phyloP scores from a whole-genome alignment of 2,797 vertebrate species.

The Nannoperca obscura region DNA sequence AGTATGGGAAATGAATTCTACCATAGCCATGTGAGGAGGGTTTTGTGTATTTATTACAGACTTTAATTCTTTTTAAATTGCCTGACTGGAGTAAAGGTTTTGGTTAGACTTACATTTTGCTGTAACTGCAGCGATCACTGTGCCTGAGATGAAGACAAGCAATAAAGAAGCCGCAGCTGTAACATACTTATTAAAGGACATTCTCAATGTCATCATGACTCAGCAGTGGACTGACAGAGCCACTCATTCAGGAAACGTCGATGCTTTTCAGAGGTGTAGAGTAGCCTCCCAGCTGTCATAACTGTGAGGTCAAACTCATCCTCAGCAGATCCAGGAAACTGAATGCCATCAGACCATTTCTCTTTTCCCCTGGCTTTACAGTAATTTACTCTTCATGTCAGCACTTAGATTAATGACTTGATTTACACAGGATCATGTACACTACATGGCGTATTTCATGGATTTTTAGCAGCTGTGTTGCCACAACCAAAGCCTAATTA shows the following conservation, averaged over 20 bases:
- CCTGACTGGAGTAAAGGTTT: slow-evolving; percentile 44
- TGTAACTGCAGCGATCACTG: slow-evolving; percentile 33
- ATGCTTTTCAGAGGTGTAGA: slow-evolving; percentile 58
- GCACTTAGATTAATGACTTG: slow-evolving; percentile 70
- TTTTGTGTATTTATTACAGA: slow-evolving; percentile 58
- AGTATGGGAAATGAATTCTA: slow-evolving; percentile 53
- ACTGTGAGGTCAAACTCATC: slow-evolving; percentile 60
- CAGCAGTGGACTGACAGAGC: slow-evolving; percentile 62
- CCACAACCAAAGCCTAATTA: slow-evolving; percentile 63
- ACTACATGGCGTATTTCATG: slow-evolving; percentile 51
- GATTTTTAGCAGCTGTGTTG: slow-evolving; percentile 55
- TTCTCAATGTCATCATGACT: slow-evolving; percentile 80
- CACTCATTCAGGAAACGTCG: slow-evolving; percentile 61
- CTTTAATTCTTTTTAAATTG: slow-evolving; percentile 68
- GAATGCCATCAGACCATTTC: slow-evolving; percentile 37
- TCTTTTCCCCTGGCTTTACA: slow-evolving; percentile 44
- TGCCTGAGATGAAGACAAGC: slow-evolving; percentile 50
- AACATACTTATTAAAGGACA: slow-evolving; percentile 71
- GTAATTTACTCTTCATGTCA: slow-evolving; percentile 52
- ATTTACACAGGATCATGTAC: slow-evolving; percentile 56
- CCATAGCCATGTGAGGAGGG: slow-evolving; percentile 33
- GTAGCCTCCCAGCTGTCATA: slow-evolving; percentile 63
- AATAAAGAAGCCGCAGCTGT: slow-evolving; percentile 61
- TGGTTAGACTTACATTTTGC: slow-evolving; percentile 49
- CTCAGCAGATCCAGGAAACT: slow-evolving; percentile 57